Percentiles rank a stretch among this genome's conserved stretches.
Evolutionary conservation across 2,113 vertebrate genomes (phyloP).

Genomic region (Brienomyrus longianalis): DNA sequence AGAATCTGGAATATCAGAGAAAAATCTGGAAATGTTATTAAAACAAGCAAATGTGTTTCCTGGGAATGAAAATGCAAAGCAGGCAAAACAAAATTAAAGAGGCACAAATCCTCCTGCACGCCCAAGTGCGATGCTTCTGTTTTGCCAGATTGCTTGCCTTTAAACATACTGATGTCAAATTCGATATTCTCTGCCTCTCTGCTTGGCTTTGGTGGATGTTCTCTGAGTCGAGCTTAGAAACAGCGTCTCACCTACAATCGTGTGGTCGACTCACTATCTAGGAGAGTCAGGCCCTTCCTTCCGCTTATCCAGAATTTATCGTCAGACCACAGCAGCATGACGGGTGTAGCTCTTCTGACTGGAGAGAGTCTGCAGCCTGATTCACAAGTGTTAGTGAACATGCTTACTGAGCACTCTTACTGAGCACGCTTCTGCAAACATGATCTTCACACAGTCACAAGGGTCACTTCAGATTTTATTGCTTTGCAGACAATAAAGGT

Average conservation of each 20-base stretch:
- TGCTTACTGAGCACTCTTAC: background rate
- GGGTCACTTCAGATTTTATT: background rate
- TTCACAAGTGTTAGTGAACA: background rate
- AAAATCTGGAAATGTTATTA: background rate
- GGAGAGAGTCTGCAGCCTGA: background rate
- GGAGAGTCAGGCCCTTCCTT: background rate
- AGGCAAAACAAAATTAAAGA: background rate
- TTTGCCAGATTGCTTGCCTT: background rate
- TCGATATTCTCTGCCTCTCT: background rate
- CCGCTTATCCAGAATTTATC: background rate
- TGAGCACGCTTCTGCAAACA: background rate
- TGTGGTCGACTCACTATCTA: background rate
- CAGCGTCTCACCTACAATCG: background rate
- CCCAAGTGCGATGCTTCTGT: background rate
- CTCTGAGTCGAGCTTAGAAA: background rate
- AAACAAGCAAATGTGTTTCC: background rate
- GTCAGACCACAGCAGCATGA: background rate
- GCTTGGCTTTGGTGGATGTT: background rate
- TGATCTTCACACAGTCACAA: background rate
- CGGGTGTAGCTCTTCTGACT: background rate
- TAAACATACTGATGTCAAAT: background rate
- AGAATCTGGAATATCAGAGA: too few relatives aligned
- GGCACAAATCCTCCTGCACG: background rate
- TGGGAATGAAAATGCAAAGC: background rate
- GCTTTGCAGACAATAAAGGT: background rate